Evolutionary conservation across 2,888 invertebrate genomes (phyloP), one percentile per base, ranked within the genome.

Genomic region (Pollenia labialis): DNA sequence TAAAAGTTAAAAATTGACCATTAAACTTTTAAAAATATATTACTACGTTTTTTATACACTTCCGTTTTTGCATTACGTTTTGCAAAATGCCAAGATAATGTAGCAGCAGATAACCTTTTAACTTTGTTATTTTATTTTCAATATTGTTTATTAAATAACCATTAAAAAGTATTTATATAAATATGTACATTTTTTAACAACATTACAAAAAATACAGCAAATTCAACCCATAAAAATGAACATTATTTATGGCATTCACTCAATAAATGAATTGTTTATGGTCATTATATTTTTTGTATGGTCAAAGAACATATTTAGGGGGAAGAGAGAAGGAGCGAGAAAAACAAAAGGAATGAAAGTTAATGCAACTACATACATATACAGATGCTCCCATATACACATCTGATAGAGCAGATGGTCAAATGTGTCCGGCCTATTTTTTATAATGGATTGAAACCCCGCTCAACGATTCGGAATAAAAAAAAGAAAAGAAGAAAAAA

Each of bases 201-300:
- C 11, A 54, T 46, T 2, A 76, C 11, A 64, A 54, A 32, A 12
- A 54, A 54, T 50, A 64, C 44, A 58, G 54, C 64, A 68, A 58
- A 52, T 50, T 18, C 52, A 23, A 68, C 60, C 52, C n/a, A 54
- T 71, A n/a, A 76, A 54, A 62, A 12, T 56, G 46, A 48, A 46
- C 56, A 77, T 83, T 71, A 76, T 76, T 76, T 76, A 83, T 76
- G 11, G 32, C 23, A 48, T 83, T 83, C 62, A 64, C 46, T 76
- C 76, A 76, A 74, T 64, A 64, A 81, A 68, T 81, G 23, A 72
- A 50, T 32, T 54, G 44, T 40, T 64, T 66, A 46, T 44, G 23
- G n/a, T 66, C 66, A 56, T 44, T 60, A 46, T 58, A 0, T 32
- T 4, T 32, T 11, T 58, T 1, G 10, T 52, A 42, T 54, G 52